Evolutionary conservation across 2,113 vertebrate species (phyloP), one percentile per base, ranked within the genome.

Genomic region (Nothobranchius kuhntae): DNA sequence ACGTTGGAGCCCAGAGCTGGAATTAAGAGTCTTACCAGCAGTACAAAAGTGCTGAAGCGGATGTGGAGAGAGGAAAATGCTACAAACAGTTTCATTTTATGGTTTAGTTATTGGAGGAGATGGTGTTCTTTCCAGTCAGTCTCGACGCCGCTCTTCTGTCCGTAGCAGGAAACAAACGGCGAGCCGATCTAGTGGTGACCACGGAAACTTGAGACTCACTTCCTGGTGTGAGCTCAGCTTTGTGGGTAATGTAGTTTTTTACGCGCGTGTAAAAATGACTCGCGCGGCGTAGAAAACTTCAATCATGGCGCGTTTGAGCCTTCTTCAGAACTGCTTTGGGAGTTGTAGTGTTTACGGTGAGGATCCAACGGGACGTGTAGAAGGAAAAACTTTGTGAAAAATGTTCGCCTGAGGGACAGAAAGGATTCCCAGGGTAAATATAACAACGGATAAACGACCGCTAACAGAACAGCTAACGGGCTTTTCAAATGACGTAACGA

Each of bases 21-120:
- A 9, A 52, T 6, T 8, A 7, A 7, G 4, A 9, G 13, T 35
- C 91, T 86, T 89, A 94, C 93, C 93, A 93, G 89, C 65, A 93
- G 65, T 74, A 92, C 56, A 64, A 82, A 71, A 30, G 90, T 86
- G 83, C 90, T 77, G 73, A 78, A 89, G 72, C 85, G 70, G 72
- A 85, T 77, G 35, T 91, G 83, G 51, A 91, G 77, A 82, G 63
- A 89, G 69, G 86, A 83, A 80, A 79, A 76, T 79, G 84, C 50
- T 80, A 77, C 76, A 81, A 86, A 84, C 51, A 90, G 88, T 92
- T 93, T 94, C 93, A 94, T 94, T 88, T 89, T 93, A 92, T 53
- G 90, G 65, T 86, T 53, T 68, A 76, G 78, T 86, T 88, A 65
- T 50, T 83, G 75, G 61, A 87, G 86, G 82, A 86, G 90, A 59